Percentiles rank a stretch among this genome's conserved stretches.
Evolutionary conservation across 2,888 invertebrate species (phyloP).

Genomic region (Cantharis nigra): DNA sequence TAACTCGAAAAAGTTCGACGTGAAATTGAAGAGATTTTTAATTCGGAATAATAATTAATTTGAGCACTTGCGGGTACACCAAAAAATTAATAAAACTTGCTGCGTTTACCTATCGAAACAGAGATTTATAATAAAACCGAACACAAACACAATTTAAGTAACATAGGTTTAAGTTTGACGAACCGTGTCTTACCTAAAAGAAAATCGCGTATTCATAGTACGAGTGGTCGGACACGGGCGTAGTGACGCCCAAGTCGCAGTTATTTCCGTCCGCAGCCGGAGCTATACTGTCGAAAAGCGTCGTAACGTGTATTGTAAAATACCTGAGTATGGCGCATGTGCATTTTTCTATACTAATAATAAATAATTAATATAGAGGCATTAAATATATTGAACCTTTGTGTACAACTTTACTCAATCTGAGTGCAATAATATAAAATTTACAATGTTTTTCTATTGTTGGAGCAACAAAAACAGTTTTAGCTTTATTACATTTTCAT

Average conservation of each 20-base stretch:
- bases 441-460: neutral
- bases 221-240: slow-evolving; percentile 44
- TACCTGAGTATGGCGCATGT: slow-evolving; percentile 33
- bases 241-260: slow-evolving; percentile 48
- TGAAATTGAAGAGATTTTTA: neutral
- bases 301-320: slow-evolving; percentile 36
- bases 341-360: slow-evolving; percentile 28
- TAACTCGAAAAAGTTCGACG: neutral
- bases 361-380: slow-evolving; percentile 15
- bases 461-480: neutral
- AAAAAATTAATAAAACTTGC: neutral
- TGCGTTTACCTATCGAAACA: neutral
- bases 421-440: neutral
- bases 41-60: neutral
- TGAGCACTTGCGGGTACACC: neutral
- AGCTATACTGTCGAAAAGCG: slow-evolving; percentile 50
- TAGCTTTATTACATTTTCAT: neutral
- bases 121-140: slow-evolving; percentile 12
- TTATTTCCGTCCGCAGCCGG: slow-evolving; percentile 52
- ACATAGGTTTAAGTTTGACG: slow-evolving; percentile 24
- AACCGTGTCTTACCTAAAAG: slow-evolving; percentile 30
- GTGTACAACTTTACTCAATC: neutral
- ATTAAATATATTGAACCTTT: neutral
- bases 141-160: slow-evolving; percentile 18
- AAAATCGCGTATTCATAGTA: slow-evolving; percentile 32